Conservation (phyloP, 2,888 invertebrate species). For the Coelopa pilipes region DNA sequence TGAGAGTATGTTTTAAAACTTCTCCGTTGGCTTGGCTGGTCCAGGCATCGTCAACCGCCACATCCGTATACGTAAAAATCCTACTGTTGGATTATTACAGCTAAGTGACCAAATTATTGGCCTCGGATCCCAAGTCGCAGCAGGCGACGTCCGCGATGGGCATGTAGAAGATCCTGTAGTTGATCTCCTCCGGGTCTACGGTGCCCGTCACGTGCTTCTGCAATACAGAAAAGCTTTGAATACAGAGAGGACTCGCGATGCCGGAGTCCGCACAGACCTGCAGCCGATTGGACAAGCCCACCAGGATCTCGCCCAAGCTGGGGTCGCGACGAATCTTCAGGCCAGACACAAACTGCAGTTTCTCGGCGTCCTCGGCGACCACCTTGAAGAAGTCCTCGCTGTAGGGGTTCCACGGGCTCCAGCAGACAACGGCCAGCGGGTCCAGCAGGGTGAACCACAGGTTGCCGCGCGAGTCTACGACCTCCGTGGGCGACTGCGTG, state of each 20-base stretch:
- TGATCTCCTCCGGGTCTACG: slow-evolving; percentile 63
- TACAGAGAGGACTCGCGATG: background rate
- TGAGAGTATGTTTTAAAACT: too few relatives aligned
- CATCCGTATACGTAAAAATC: too few relatives aligned
- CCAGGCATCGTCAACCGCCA: too few relatives aligned
- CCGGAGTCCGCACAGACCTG: slow-evolving; percentile 64
- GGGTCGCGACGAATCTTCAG: slow-evolving; percentile 74
- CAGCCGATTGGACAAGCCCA: slow-evolving; percentile 70
- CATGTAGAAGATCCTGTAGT: slow-evolving; percentile 70
- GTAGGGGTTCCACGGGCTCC: slow-evolving; percentile 74
- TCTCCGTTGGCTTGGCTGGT: too few relatives aligned
- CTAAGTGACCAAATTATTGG: background rate
- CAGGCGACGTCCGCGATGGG: slow-evolving; percentile 51
- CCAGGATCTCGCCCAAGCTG: slow-evolving; percentile 72
- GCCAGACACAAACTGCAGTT: slow-evolving; percentile 79
- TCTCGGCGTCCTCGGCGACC: slow-evolving; percentile 69
- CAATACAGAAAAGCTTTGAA: slow-evolving; percentile 61
- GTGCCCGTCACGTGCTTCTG: slow-evolving; percentile 74
- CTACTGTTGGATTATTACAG: too few relatives aligned
- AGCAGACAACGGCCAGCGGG: slow-evolving; percentile 75
- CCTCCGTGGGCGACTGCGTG: slow-evolving; percentile 76
- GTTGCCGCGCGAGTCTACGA: slow-evolving; percentile 63
- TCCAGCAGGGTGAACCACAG: slow-evolving; percentile 72
- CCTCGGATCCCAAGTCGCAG: background rate
- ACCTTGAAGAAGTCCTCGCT: slow-evolving; percentile 69